Percentiles rank a stretch among this genome's conserved stretches.
Conservation (phyloP, 2,113 vertebrate genomes). For the Irena cyanogastra region DNA sequence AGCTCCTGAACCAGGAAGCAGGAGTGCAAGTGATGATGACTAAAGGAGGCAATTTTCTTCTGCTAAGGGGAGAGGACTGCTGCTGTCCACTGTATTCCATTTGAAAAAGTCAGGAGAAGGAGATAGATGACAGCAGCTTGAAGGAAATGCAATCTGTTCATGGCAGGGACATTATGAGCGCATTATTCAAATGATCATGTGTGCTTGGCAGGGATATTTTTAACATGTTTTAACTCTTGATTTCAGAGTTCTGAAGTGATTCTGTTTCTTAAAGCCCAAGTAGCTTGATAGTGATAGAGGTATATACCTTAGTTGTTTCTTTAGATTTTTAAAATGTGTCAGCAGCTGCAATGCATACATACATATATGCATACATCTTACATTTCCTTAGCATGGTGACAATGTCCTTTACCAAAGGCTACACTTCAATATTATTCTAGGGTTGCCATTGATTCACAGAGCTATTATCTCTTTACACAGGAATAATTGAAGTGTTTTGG, state of each 20-base stretch:
- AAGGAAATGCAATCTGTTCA: not conserved
- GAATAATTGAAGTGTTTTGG: not conserved
- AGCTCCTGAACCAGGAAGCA: rapidly evolving
- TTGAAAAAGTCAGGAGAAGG: not conserved
- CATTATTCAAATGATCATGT: not conserved
- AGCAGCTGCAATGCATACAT: not conserved
- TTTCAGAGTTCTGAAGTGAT: not conserved
- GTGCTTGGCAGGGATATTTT: not conserved
- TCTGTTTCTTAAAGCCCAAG: not conserved
- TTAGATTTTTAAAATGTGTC: not conserved
- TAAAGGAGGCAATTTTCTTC: not conserved
- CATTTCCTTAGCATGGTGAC: not conserved
- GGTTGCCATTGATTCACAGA: not conserved
- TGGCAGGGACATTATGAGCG: not conserved
- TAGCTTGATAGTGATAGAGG: not conserved
- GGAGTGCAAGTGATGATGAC: not conserved
- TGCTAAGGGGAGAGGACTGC: not conserved
- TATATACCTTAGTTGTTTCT: too few species aligned
- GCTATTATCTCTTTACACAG: not conserved
- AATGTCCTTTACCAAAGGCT: not conserved
- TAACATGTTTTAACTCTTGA: not conserved
- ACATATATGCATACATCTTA: not conserved
- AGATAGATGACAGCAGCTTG: not conserved
- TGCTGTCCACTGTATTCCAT: not conserved
- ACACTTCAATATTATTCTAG: not conserved